Evolutionary conservation across 2,888 invertebrate genomes (phyloP), one percentile per base, ranked within the genome.

Genomic region (Chironomus tentans): DNA sequence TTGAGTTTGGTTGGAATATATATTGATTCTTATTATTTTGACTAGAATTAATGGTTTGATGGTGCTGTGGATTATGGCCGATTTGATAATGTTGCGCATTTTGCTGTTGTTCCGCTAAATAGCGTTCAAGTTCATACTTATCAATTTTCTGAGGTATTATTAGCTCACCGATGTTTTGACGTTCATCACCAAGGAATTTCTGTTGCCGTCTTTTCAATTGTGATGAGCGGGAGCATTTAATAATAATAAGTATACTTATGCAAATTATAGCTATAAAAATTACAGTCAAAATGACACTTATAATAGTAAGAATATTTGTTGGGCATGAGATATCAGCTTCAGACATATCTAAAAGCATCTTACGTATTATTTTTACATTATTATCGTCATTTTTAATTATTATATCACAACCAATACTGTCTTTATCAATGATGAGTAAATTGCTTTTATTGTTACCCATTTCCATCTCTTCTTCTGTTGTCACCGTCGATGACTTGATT

Each of bases 291-390:
- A 84, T 81, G 3, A 83, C 84, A 77, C 84, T 84, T 0, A 84
- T 83, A 69, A 84, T 83, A n/a, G 84, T 84, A 24, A 84, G 83
- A 73, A 84, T 83, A 78, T 84, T 83, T 48, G 84, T 83, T 10
- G 84, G 84, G 70, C 84, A 84, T 28, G 83, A 82, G 77, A 84
- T 84, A 72, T 84, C 84, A 28, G 82, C 81, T 78, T 84, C 84
- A 6, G 81, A 81, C 84, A 84, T 83, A 3, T 81, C 78, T 38
- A 81, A 79, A 70, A 84, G 79, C 21, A 81, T 80, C 0, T 81
- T 81, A 0, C 83, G 81, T 0, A 80, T 81, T 22, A 56, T 22
- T 47, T 81, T 80, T 15, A 80, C 78, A 72, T 80, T 80, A 77
- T 83, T 82, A 47, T 81, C 81, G 82, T 82, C 82, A n/a, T 24